Conservation (phyloP, 2,113 vertebrate genomes). For the Atrichornis clamosus region DNA sequence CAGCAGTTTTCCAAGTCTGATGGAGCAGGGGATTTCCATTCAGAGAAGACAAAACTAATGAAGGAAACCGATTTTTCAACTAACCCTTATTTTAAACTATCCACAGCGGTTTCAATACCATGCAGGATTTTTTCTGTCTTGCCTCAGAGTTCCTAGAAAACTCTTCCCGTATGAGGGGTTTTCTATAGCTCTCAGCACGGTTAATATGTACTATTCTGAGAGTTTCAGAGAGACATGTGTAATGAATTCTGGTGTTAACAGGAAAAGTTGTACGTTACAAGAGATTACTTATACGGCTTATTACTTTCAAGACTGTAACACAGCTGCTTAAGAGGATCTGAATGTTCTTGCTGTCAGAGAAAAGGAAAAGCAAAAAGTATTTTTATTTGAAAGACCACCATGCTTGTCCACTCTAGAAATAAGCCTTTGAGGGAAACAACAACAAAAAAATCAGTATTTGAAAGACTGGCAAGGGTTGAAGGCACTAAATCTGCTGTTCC, state of each 20-base stretch:
- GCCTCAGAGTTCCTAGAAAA: background rate
- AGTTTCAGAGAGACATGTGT: background rate
- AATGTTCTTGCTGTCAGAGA: conserved; percentile 40
- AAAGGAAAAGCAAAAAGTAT: conserved; percentile 44
- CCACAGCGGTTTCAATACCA: background rate
- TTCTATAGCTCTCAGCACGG: background rate
- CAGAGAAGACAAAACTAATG: conserved; percentile 59
- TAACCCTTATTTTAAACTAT: background rate
- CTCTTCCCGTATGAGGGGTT: background rate
- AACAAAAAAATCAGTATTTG: conserved; percentile 3
- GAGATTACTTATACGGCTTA: background rate
- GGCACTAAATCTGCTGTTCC: conserved; percentile 50
- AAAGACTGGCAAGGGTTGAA: conserved; percentile 38
- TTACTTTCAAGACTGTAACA: conserved; percentile 32
- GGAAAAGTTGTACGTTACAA: background rate
- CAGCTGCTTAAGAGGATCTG: conserved; percentile 51
- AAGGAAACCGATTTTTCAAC: background rate
- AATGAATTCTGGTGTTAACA: background rate
- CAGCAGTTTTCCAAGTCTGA: conserved; percentile 19
- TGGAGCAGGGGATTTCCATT: conserved; percentile 49
- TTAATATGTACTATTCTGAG: background rate
- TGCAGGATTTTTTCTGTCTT: background rate
- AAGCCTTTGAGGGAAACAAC: conserved; percentile 32
- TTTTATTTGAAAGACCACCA: conserved; percentile 49
- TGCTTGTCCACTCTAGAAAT: conserved; percentile 60